Evolutionary conservation across 2,113 vertebrate genomes (phyloP).

Genomic region (Corvus hawaiiensis): DNA sequence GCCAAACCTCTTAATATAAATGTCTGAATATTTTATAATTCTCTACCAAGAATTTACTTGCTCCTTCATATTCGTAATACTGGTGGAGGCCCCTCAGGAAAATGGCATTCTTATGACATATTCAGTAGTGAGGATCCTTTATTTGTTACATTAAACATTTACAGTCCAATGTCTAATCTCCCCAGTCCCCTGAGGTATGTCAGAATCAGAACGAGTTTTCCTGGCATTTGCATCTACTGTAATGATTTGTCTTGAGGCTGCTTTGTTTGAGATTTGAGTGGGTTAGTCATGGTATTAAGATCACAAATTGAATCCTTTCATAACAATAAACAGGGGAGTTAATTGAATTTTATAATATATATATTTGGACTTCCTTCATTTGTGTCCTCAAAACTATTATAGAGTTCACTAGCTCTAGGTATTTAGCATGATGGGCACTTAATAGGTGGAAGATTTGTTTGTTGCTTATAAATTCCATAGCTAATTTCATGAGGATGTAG

Average conservation of each 20-base stretch:
- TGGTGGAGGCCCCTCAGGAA: not conserved
- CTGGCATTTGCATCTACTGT: conserved; percentile 18
- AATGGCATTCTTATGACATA: not conserved
- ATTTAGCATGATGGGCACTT: not conserved
- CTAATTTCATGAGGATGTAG: not conserved
- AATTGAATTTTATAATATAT: conserved; percentile 26
- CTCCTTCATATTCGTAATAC: not conserved
- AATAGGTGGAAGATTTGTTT: not conserved
- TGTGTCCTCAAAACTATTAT: not conserved
- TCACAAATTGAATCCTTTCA: not conserved
- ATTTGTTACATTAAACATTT: conserved; percentile 31
- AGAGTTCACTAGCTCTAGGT: not conserved
- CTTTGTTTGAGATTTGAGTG: conserved; percentile 33
- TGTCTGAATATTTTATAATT: not conserved
- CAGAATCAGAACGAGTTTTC: not conserved
- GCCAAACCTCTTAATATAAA: not conserved
- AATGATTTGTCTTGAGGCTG: conserved; percentile 1
- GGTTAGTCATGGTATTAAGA: conserved; percentile 13
- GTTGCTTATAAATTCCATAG: conserved; percentile 1
- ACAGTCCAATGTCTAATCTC: not conserved
- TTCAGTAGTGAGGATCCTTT: not conserved
- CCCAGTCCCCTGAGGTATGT: not conserved
- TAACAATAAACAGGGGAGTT: conserved; percentile 9
- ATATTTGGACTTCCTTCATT: not conserved
- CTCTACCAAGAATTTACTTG: not conserved